Percentiles rank a stretch among this genome's conserved stretches.
These are phyloP conservation scores for Micromesistius poutassou DNA, from an alignment of 2,797 vertebrate genomes.

Conservation along the genomic window DNA sequence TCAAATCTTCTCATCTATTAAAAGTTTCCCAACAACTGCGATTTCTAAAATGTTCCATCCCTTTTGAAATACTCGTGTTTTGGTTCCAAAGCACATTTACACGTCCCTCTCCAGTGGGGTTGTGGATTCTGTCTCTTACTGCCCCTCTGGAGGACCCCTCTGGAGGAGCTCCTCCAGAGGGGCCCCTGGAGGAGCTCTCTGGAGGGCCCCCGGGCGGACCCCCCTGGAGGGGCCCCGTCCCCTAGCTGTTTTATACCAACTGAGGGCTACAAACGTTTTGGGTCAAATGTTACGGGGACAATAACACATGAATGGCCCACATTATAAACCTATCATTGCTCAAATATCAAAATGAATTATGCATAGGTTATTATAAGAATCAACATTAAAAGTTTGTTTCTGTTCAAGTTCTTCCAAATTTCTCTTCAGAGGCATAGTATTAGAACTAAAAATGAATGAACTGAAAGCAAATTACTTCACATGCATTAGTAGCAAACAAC, in stretches of 20 bases:
- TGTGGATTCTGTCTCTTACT: slow-evolving; percentile 38
- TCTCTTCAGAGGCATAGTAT: background rate
- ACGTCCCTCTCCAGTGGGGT: slow-evolving; percentile 32
- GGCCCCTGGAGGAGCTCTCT: too few relatives aligned
- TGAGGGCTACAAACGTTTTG: background rate
- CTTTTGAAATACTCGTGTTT: slow-evolving; percentile 25
- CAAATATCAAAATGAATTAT: background rate
- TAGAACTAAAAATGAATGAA: background rate
- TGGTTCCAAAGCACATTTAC: slow-evolving; percentile 57
- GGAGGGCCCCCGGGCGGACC: too few relatives aligned
- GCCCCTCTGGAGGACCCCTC: slow-evolving; percentile 1
- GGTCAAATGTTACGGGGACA: background rate
- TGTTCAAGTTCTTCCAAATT: background rate
- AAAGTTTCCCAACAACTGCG: slow-evolving; percentile 37
- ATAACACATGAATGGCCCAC: background rate
- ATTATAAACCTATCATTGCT: background rate
- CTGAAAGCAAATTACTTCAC: background rate
- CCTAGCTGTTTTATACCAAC: background rate
- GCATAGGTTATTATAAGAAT: background rate
- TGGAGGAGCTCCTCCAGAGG: background rate
- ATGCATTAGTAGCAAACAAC: background rate
- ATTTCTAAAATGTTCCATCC: slow-evolving; percentile 24
- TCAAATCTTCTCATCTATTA: slow-evolving; percentile 7
- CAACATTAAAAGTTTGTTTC: background rate
- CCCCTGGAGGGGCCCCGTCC: too few relatives aligned